Evolutionary conservation across 2,888 invertebrate species (phyloP), one percentile per base, ranked within the genome.

Genomic region (Bruchidius siliquastri): DNA sequence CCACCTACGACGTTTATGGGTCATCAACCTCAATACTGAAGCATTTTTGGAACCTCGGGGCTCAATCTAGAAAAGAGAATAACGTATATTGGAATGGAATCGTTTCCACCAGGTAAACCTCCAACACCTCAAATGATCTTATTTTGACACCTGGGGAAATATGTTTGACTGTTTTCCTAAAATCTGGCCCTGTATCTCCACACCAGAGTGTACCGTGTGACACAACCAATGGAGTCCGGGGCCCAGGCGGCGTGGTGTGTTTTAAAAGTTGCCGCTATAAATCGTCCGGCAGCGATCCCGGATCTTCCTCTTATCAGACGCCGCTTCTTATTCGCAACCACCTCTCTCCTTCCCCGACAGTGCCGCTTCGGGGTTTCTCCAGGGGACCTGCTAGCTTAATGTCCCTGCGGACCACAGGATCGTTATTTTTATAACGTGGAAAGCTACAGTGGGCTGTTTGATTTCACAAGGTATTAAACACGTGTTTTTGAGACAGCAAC

Each of bases 211-310:
- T 85, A 85, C 85, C 49, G 49, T 13, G 49, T 13, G 49, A 13
- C 49, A 13, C 49, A 49, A 49, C 49, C 13, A 13, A 13, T 4
- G 26, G 26, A 49, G 49, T 13, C 49, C 49, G 49, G 6, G 13
- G 49, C 49, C 13, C 49, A 8, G 83, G 84, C 85, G 84, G 85
- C 82, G 83, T 84, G 85, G 86, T 85, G 86, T 86, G 86, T 86
- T 86, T 87, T 86, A 86, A 87, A 87, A 87, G 86, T 87, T 86
- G 85, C 85, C 84, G 85, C 86, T 83, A 87, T 87, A 87, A 87
- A 87, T 87, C 85, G 86, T 85, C 85, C 86, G 85, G 84, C 81
- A 86, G 86, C 86, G 86, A 86, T 86, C 86, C 83, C 85, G 85
- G 84, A 86, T 86, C 84, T 85, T 82, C 81, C 79, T 82, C 86